Percentiles rank a stretch among this genome's conserved stretches.
phyloP scores from a whole-genome alignment of 2,888 invertebrate species.

The Ophion ellenae region DNA sequence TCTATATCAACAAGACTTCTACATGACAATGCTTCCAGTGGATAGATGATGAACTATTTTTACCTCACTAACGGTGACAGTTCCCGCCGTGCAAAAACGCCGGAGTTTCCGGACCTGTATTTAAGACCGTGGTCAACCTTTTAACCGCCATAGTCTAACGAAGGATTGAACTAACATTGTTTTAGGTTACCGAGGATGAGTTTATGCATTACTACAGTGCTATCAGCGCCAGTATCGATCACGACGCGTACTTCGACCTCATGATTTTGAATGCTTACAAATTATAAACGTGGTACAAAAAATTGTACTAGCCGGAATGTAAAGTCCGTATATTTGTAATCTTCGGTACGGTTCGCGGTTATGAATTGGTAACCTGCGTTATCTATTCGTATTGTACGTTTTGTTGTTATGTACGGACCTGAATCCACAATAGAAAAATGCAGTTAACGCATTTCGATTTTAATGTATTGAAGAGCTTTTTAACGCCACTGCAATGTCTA shows the following conservation, averaged over 20 bases:
- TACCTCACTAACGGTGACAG: too few species aligned
- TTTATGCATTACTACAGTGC: slow-evolving; percentile 97
- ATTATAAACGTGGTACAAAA: slow-evolving; percentile 85
- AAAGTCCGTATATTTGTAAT: not conserved
- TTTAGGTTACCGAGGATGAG: slow-evolving; percentile 95
- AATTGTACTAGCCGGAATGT: not conserved
- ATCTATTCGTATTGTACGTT: not conserved
- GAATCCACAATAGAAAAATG: not conserved
- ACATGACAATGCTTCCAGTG: too few species aligned
- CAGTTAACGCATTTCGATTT: not conserved
- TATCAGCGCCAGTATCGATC: slow-evolving; percentile 97
- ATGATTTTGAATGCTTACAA: slow-evolving; percentile 97
- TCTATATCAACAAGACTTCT: too few species aligned
- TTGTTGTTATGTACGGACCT: not conserved
- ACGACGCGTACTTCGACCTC: slow-evolving; percentile 96
- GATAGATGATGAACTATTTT: too few species aligned
- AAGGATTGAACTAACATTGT: slow-evolving; percentile 65
- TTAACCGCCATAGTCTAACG: not conserved
- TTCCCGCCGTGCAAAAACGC: too few species aligned
- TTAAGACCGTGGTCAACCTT: too few species aligned
- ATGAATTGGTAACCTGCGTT: not conserved
- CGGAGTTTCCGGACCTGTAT: too few species aligned
- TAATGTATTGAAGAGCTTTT: not conserved
- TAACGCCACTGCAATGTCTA: not conserved
- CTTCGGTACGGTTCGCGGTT: not conserved